Conservation (phyloP, 37 sponge, comb jelly and placozoan species). For the Mnemiopsis leidyi region DNA sequence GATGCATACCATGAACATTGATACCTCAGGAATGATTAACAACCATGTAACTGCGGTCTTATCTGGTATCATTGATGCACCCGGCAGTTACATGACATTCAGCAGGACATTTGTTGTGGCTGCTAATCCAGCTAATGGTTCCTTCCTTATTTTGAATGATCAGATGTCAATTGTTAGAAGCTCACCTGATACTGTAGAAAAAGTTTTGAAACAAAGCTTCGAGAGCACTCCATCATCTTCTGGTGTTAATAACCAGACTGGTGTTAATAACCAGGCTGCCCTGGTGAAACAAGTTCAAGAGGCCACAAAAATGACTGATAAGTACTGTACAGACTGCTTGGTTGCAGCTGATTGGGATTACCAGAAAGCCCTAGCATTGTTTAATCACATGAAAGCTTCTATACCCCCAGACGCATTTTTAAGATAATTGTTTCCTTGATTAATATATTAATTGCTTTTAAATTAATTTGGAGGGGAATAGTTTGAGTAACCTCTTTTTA, state of each 20-base stretch:
- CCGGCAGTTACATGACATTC: background rate
- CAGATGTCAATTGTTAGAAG: conserved; percentile 10
- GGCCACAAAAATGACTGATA: background rate
- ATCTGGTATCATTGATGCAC: conserved; percentile 27
- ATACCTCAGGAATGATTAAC: background rate
- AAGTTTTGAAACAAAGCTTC: background rate
- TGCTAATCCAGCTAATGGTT: conserved; percentile 13
- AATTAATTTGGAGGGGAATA: too few relatives aligned
- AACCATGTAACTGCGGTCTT: conserved; percentile 49
- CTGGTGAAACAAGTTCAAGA: background rate
- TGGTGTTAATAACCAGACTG: conserved; percentile 6
- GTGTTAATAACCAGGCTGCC: background rate
- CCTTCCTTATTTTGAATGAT: conserved; percentile 36
- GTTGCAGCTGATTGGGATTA: background rate
- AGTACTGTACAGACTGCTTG: conserved; percentile 1
- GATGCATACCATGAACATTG: conserved; percentile 15
- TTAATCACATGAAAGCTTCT: conserved; percentile 11
- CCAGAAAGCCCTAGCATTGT: background rate
- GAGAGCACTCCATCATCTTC: background rate
- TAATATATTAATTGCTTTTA: too few relatives aligned
- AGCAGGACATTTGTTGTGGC: conserved; percentile 14
- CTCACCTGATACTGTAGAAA: background rate
- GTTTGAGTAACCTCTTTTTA: too few relatives aligned
- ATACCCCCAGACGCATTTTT: background rate
- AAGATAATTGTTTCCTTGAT: too few relatives aligned